Conservation (phyloP, 2,797 vertebrate species). For the Limosa lapponica region DNA sequence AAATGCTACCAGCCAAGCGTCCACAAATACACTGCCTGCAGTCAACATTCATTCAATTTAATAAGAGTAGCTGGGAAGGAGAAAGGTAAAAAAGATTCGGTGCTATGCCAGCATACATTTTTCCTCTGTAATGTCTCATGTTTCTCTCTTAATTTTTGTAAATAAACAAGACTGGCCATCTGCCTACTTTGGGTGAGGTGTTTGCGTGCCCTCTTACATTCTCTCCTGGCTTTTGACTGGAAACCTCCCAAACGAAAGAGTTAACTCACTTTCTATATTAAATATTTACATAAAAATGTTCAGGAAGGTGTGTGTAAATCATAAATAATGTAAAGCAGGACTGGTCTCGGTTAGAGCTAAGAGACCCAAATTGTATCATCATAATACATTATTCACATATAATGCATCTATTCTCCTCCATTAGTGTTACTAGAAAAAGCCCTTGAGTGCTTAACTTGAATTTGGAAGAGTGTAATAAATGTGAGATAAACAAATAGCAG, state of each 20-base stretch:
- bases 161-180: background rate
- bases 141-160: constrained; percentile 21
- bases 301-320: constrained; percentile 98
- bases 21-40: background rate
- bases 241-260: constrained; percentile 76
- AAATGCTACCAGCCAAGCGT: background rate
- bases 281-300: constrained; percentile 97
- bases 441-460: constrained; percentile 90
- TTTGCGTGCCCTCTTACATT: background rate
- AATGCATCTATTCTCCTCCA: constrained; percentile 95
- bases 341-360: constrained; percentile 91
- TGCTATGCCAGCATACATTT: background rate
- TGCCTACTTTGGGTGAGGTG: background rate
- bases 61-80: background rate
- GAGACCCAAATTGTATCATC: constrained; percentile 90
- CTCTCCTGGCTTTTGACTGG: constrained; percentile 22
- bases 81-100: background rate
- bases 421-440: constrained; percentile 88
- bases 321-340: constrained; percentile 97
- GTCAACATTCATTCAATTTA: background rate
- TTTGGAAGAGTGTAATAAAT: constrained; percentile 82
- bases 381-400: constrained; percentile 99
- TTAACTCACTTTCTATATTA: constrained; percentile 87
- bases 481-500: constrained; percentile 83
- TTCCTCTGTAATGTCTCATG: background rate